Conservation (phyloP, 2,113 vertebrate genomes). For the Brachypodius melanocephalos region DNA sequence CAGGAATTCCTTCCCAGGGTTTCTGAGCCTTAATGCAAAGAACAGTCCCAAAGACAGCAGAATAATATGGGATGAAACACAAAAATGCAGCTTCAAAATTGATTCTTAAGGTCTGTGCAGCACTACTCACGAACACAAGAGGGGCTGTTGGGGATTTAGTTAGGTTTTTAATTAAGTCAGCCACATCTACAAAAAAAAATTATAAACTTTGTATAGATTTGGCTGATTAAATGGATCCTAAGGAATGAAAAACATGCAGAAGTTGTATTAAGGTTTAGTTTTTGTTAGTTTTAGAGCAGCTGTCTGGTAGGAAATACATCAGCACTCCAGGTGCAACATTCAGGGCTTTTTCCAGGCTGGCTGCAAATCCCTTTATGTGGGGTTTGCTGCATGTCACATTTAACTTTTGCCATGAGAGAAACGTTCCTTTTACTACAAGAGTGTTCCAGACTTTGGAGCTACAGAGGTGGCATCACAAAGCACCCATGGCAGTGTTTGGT, state of each 20-base stretch:
- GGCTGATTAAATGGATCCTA: not conserved
- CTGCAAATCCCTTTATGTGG: not conserved
- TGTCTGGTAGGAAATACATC: not conserved
- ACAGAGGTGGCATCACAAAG: not conserved
- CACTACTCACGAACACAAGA: not conserved
- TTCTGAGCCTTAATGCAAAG: not conserved
- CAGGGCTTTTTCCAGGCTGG: not conserved
- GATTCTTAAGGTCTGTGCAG: not conserved
- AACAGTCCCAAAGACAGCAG: not conserved
- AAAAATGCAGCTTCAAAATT: not conserved
- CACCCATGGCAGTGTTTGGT: not conserved
- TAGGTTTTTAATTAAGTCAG: not conserved
- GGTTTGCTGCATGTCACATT: not conserved
- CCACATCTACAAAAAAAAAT: not conserved
- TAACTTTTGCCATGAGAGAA: not conserved
- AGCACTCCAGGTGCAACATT: not conserved
- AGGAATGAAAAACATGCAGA: not conserved
- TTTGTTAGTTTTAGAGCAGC: not conserved
- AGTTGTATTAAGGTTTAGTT: not conserved
- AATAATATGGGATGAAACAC: not conserved
- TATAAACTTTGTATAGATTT: not conserved
- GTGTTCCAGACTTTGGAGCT: not conserved
- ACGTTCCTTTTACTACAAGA: not conserved
- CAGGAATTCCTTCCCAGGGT: not conserved
- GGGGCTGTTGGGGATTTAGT: not conserved